These are phyloP conservation scores for Cygnus buccinator DNA, from an alignment of 2,113 vertebrate species.

Conservation along the genomic window DNA sequence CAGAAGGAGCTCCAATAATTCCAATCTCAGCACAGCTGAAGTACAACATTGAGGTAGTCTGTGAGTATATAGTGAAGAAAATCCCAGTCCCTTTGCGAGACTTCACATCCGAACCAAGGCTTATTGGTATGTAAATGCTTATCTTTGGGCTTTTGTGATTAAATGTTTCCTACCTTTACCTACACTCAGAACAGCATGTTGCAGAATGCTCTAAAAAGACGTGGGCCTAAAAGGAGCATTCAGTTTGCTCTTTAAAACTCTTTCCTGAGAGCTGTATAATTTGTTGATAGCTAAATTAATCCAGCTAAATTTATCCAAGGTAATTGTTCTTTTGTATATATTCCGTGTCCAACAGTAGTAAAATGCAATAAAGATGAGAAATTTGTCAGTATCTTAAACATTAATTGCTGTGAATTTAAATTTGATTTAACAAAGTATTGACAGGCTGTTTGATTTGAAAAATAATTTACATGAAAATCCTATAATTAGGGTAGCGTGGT, in stretches of 20 bases:
- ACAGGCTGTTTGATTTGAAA: neutral
- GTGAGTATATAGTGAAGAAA: conserved; percentile 98
- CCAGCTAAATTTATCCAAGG: neutral
- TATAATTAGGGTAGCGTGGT: neutral
- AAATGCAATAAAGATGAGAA: neutral
- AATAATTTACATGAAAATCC: neutral
- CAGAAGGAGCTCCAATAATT: conserved; percentile 97
- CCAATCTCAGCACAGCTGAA: conserved; percentile 98
- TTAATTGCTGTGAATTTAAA: neutral
- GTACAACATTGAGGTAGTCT: conserved; percentile 99
- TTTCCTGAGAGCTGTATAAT: neutral
- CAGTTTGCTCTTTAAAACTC: neutral
- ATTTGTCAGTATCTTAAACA: neutral
- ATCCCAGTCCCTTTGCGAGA: conserved; percentile 95
- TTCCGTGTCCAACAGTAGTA: neutral
- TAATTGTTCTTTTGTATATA: neutral
- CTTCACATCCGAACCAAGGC: conserved; percentile 95
- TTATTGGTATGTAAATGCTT: conserved; percentile 86
- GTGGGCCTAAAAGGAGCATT: neutral
- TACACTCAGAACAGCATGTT: neutral
- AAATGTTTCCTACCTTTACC: neutral
- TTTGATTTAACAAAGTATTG: neutral
- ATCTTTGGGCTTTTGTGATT: neutral
- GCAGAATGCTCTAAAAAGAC: neutral
- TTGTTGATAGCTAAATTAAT: neutral